phyloP scores from a whole-genome alignment of 2,113 vertebrate genomes.

The Chunga burmeisteri region DNA sequence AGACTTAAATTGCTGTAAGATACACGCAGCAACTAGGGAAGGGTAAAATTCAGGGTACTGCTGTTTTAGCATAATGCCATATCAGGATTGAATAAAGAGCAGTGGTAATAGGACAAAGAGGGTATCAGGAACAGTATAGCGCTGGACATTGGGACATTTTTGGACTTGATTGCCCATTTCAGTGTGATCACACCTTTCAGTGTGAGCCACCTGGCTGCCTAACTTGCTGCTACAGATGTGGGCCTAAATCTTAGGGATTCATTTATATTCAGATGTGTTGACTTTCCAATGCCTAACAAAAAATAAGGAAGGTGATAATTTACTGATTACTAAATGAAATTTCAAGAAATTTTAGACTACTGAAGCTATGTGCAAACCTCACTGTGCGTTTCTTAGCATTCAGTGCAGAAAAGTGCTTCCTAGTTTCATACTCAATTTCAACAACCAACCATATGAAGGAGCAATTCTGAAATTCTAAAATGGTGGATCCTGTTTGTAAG shows the following conservation, averaged over 20 bases:
- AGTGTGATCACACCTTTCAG: neutral
- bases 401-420: neutral
- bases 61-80: neutral
- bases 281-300: neutral
- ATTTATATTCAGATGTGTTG: neutral
- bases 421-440: neutral
- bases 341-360: neutral
- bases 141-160: neutral
- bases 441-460: neutral
- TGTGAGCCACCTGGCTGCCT: neutral
- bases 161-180: neutral
- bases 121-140: neutral
- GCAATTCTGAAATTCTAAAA: neutral
- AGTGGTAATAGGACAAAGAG: neutral
- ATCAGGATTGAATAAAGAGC: neutral
- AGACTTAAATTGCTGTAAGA: neutral
- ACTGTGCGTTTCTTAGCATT: neutral
- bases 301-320: neutral
- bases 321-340: neutral
- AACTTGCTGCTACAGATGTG: neutral
- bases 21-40: neutral
- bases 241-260: neutral
- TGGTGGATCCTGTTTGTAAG: neutral
- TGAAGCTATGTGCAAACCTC: neutral
- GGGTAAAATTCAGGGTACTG: neutral